Evolutionary conservation across 2,797 vertebrate genomes (phyloP), one percentile per base, ranked within the genome.

Genomic region (Scolopax bukidnonensis): DNA sequence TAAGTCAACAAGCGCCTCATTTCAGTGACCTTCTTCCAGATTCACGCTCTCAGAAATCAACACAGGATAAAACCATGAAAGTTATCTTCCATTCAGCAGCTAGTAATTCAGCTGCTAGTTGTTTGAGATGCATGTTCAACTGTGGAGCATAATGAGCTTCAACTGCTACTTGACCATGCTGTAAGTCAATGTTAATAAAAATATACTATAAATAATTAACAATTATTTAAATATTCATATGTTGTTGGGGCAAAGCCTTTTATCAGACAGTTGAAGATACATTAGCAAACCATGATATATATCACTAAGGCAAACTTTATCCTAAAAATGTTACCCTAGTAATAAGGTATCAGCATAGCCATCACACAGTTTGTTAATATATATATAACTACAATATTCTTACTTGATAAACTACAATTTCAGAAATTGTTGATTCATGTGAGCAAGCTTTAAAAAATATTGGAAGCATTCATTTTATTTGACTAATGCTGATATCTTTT

Each of bases 151-250:
- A 87, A 85, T 20, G 60, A 93, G 90, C 57, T 89, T 85, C 57
- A 81, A 61, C 45, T 78, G 77, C 71, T 48, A 5, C 60, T 38
- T 59, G 71, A 30, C 82, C 91, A 82, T 5, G 23, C 40, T 84
- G 91, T 76, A 95, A 96, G 95, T 76, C 90, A 93, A 68, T 84
- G 85, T 83, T 95, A 96, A 97, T 97, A 96, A 97, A 96, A 97
- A 96, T 91, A 97, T 71, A 87, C 86, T 85, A 98, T 98, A 97
- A 99, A 99, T 98, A 99, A 99, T 99, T 99, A 96, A 98, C 97
- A 96, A 91, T 98, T 93, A 98, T 98, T 99, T 98, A 99, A 99
- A 99, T 99, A 99, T 98, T 99, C 97, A 98, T 98, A 98, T 96
- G 97, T 98, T 98, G 98, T 98, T 98, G 96, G 96, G 97, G 97